Evolutionary conservation across 2,797 vertebrate genomes (phyloP).

Genomic region (Poecilia velifera): DNA sequence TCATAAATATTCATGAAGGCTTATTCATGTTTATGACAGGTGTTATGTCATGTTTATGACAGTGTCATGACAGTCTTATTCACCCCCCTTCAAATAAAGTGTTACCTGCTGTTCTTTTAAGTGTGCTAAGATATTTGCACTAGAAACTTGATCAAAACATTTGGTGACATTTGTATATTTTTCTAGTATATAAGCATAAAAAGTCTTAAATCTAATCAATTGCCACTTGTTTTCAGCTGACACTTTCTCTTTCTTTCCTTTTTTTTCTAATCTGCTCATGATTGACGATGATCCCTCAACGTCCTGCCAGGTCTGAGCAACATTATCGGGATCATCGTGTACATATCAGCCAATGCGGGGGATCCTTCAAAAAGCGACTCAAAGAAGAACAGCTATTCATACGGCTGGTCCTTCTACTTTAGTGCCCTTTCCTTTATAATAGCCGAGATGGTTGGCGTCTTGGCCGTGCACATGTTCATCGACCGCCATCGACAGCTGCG

Average conservation of each 20-base stretch:
- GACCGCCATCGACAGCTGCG: slow-evolving; percentile 98
- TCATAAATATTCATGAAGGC: no score
- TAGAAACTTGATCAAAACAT: no score
- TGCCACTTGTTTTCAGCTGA: slow-evolving; percentile 26
- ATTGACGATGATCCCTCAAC: not conserved
- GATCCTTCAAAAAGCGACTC: slow-evolving; percentile 99
- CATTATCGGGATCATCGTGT: slow-evolving; percentile 99
- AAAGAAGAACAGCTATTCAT: slow-evolving; percentile 99
- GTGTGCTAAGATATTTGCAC: no score
- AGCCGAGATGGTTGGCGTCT: slow-evolving; percentile 98
- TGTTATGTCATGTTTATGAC: no score
- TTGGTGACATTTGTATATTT: no score
- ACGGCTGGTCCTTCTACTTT: slow-evolving; percentile 99
- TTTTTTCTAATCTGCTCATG: slow-evolving; percentile 3
- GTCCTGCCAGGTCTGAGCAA: slow-evolving; percentile 91
- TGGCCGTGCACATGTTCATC: slow-evolving; percentile 99
- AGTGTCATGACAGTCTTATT: no score
- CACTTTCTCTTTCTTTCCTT: slow-evolving; percentile 19
- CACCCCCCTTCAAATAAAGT: no score
- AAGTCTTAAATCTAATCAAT: no score
- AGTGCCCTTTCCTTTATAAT: slow-evolving; percentile 99
- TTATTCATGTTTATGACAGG: no score
- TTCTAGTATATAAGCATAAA: no score
- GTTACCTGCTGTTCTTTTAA: no score
- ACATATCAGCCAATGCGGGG: slow-evolving; percentile 98